Evolutionary conservation across 2,113 vertebrate species (phyloP).

Genomic region (Eidolon helvum): DNA sequence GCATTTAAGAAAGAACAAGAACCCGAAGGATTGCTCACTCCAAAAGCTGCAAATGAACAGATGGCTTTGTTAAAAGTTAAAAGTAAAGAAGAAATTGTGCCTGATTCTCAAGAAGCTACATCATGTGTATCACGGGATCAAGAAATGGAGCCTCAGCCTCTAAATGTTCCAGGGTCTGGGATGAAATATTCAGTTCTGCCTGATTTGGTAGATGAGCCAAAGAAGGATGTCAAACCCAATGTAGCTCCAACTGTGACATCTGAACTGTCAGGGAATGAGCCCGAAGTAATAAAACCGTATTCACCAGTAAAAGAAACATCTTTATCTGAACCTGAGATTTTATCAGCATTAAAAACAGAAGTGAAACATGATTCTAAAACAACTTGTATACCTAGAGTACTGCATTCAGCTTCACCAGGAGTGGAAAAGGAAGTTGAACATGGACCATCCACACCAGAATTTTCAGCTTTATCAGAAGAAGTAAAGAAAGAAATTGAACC

Average conservation of each 20-base stretch:
- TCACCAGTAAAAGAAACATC: constrained; percentile 36
- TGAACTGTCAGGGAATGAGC: constrained; percentile 52
- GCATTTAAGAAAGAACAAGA: constrained; percentile 52
- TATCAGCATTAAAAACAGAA: constrained; percentile 23
- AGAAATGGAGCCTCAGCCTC: constrained; percentile 43
- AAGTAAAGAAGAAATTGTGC: constrained; percentile 50
- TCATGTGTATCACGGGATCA: constrained; percentile 22
- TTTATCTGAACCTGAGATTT: constrained; percentile 42
- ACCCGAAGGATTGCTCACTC: background rate
- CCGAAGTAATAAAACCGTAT: constrained; percentile 23
- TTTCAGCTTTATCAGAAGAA: constrained; percentile 35
- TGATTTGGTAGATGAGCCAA: constrained; percentile 55
- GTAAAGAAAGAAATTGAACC: background rate
- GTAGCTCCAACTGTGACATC: constrained; percentile 59
- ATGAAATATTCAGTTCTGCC: constrained; percentile 54
- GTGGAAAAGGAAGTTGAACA: background rate
- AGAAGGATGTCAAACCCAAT: constrained; percentile 47
- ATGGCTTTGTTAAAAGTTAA: constrained; percentile 60
- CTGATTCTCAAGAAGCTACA: constrained; percentile 39
- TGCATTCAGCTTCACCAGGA: background rate
- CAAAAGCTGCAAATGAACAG: constrained; percentile 59
- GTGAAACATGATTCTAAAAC: constrained; percentile 12
- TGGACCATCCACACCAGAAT: background rate
- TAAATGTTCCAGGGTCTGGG: constrained; percentile 60
- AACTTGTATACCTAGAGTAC: background rate